Base-by-base conservation (phyloP, 2,888 invertebrate species). In the Sabatieria punctata region DNA sequence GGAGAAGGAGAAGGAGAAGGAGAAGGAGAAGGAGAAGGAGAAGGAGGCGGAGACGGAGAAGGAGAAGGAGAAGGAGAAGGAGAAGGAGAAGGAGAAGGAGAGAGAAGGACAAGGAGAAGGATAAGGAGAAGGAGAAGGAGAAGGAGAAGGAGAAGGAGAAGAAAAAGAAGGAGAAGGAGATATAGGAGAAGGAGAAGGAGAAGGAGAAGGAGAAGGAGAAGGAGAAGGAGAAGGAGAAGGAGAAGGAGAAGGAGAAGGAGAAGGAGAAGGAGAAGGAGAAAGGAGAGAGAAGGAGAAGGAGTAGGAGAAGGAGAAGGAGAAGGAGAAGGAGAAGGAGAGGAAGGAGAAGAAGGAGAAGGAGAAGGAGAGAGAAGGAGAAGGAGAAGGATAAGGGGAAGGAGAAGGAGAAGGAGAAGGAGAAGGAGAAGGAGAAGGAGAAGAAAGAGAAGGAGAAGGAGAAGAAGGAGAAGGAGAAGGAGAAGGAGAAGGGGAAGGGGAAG, bases 401-500 rank as follows among this genome's bases (percentile, higher is more conserved):
- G 43, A 39, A 39, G 18, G 39, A 39, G 18, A 21, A 39, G 18
- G 39, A 39, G n/a, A 18, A 39, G 18, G 18, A 13, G n/a, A 18
- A 42, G 13, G 18, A 18, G 18, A 41, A 19, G 19, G 43, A 43
- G n/a, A 43, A 18, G 30, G 40, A 43, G 43, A 35, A 36, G 19
- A 43, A 43, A 42, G 30, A 18, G 18, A 42, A 42, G 18, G 18
- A 13, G 38, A 36, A 35, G 11, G 18, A 13, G 15, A n/a, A 18
- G 11, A 35, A 36, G 40, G 43, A 13, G 30, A 13, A 42, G 43
- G 30, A 42, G 43, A 41, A 42, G 43, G 42, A 19, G 30, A 43
- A 43, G 43, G 36, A 19, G 18, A 18, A 18, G 43, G 42, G 42
- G 15, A 18, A 19, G 11, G 30, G n/a, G 11, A 36, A 43, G 30